phyloP scores from a whole-genome alignment of 2,797 vertebrate species.

The Manis javanica region DNA sequence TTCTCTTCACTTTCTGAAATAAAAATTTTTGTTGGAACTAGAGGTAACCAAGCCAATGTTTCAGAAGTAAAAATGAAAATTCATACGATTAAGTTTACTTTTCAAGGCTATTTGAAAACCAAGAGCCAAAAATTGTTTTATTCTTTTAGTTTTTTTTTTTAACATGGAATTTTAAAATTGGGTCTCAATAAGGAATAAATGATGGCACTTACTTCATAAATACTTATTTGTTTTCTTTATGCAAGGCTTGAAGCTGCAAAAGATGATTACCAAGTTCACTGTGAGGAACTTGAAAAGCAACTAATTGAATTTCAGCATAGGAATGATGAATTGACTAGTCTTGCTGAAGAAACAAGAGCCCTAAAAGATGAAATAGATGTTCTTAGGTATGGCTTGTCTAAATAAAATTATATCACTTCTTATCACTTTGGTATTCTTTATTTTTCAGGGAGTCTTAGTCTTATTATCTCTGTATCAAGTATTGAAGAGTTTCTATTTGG shows the following conservation, averaged over 20 bases:
- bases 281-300: constrained; percentile 97
- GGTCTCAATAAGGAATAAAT: neutral
- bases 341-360: constrained; percentile 96
- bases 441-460: neutral
- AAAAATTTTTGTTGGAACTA: constrained; percentile 9
- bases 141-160: constrained; percentile 16
- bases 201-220: constrained; percentile 20
- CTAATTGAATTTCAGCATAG: constrained; percentile 96
- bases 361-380: constrained; percentile 97
- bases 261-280: constrained; percentile 98
- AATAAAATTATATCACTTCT: neutral
- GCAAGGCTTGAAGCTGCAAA: constrained; percentile 97
- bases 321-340: constrained; percentile 94
- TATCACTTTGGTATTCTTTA: neutral
- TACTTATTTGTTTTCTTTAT: constrained; percentile 42
- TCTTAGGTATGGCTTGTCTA: constrained; percentile 89
- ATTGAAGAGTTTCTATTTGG: constrained; percentile 13
- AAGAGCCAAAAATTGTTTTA: neutral
- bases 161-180: neutral
- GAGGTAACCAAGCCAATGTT: neutral
- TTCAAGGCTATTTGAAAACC: neutral
- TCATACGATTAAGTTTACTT: constrained; percentile 4
- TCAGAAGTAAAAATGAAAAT: constrained; percentile 60
- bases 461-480: neutral
- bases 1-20: constrained; percentile 35